A percentile compares a stretch with the other conserved stretches of the same genome.
Conservation (phyloP, 2,888 invertebrate species). For the Amiota minor region DNA sequence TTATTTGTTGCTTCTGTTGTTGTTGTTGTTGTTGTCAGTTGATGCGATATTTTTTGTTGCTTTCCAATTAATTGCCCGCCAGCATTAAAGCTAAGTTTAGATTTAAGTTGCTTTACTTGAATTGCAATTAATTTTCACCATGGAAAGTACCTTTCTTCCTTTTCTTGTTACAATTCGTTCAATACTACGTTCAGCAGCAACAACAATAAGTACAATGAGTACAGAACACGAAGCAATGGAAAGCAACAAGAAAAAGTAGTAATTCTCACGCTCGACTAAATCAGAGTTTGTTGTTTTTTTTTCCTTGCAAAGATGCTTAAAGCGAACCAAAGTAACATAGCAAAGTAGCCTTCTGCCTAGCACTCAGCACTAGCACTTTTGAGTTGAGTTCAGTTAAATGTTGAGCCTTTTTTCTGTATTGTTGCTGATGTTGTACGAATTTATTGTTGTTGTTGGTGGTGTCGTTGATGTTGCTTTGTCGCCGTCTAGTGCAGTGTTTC, state of each 20-base stretch:
- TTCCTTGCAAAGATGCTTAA: background rate
- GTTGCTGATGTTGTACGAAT: background rate
- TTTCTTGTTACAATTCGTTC: constrained; percentile 38
- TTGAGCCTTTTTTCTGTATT: background rate
- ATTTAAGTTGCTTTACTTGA: constrained; percentile 28
- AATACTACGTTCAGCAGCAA: constrained; percentile 2
- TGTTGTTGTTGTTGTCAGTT: background rate
- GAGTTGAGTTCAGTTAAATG: too few species aligned
- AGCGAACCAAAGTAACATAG: too few species aligned
- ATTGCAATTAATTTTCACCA: constrained; percentile 65
- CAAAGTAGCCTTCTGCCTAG: too few species aligned
- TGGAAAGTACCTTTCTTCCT: constrained; percentile 59
- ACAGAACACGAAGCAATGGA: background rate
- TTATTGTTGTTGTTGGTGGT: constrained; percentile 36
- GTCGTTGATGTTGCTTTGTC: constrained; percentile 11
- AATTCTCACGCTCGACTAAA: constrained; percentile 57
- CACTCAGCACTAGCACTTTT: too few species aligned
- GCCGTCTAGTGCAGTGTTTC: background rate
- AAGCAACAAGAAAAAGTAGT: constrained; percentile 45
- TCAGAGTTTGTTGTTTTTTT: background rate
- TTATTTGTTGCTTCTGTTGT: constrained; percentile 27
- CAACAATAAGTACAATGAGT: background rate
- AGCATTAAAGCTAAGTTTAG: constrained; percentile 34
- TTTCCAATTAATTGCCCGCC: constrained; percentile 62
- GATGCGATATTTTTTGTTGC: constrained; percentile 37